These are phyloP conservation scores for Heliothis peltigera DNA, from an alignment of 2,888 invertebrate genomes.

Conservation along the genomic window DNA sequence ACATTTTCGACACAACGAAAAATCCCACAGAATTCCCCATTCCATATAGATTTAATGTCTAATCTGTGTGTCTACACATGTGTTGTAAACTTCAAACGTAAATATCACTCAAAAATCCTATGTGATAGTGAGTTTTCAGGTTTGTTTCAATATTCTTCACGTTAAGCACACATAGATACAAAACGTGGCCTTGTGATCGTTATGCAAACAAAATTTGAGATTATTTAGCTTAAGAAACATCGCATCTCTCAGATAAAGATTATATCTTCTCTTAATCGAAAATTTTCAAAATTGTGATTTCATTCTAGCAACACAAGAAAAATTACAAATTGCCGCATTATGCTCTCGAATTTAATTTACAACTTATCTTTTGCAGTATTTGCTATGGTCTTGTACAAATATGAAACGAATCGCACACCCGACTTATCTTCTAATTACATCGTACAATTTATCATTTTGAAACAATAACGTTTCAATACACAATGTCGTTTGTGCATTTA, in stretches of 20 bases:
- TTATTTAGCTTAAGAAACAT: conserved; percentile 17
- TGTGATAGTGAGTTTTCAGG: conserved; percentile 54
- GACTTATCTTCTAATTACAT: conserved; percentile 48
- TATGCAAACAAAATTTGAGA: conserved; percentile 17
- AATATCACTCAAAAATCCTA: conserved; percentile 53
- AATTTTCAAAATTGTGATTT: not conserved
- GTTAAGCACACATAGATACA: conserved; percentile 33
- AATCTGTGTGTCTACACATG: conserved; percentile 66
- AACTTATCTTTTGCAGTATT: conserved; percentile 46
- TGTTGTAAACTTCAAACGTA: conserved; percentile 62
- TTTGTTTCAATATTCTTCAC: conserved; percentile 36
- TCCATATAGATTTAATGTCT: conserved; percentile 63
- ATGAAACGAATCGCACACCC: conserved; percentile 46
- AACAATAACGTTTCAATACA: conserved; percentile 54
- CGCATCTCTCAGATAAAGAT: not conserved
- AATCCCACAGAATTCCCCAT: conserved; percentile 68
- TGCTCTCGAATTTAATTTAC: conserved; percentile 32
- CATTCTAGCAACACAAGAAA: not conserved
- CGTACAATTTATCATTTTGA: conserved; percentile 50
- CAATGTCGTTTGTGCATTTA: conserved; percentile 24
- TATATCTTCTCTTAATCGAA: not conserved
- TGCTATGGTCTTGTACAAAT: conserved; percentile 43
- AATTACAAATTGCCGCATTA: not conserved
- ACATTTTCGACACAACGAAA: conserved; percentile 71
- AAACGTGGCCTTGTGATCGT: conserved; percentile 32